phyloP scores from a whole-genome alignment of 1,140 invertebrate genomes.

The Rhyacophila brunnea region DNA sequence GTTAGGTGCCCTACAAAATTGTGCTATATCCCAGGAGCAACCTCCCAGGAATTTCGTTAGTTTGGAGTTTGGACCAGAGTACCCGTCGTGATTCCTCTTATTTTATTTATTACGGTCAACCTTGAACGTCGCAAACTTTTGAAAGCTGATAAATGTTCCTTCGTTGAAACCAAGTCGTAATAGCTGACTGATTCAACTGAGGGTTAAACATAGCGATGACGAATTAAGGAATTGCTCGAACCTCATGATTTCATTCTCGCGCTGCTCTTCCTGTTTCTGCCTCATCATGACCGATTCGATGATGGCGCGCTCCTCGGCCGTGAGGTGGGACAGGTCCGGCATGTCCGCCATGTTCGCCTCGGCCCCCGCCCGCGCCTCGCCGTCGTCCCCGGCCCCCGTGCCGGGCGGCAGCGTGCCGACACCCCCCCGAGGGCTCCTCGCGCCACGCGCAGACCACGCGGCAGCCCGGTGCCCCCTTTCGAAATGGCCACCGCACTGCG shows the following conservation, averaged over 20 bases:
- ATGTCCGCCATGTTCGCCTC: constrained; percentile 69
- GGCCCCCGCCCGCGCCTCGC: constrained; percentile 38
- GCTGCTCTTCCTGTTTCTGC: constrained; percentile 94
- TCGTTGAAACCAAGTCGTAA: no score
- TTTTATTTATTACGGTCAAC: no score
- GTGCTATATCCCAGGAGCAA: no score
- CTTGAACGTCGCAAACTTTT: no score
- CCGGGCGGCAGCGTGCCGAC: constrained; percentile 28
- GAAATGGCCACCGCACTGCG: no score
- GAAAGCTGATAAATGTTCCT: no score
- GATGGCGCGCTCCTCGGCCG: constrained; percentile 94
- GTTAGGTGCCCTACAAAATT: no score
- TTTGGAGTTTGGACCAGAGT: no score
- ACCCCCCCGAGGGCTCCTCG: background rate
- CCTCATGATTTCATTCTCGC: constrained; percentile 94
- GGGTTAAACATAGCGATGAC: no score
- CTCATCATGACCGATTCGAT: constrained; percentile 95
- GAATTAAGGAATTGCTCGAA: constrained; percentile 61
- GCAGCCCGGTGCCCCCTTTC: background rate
- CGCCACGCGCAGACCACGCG: background rate
- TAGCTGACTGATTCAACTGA: no score
- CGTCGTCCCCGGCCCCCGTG: constrained; percentile 43
- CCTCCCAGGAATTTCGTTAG: no score
- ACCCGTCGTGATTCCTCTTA: no score
- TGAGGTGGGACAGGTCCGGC: constrained; percentile 97